These are phyloP conservation scores for Temnothorax nylanderi DNA, from an alignment of 1,140 invertebrate genomes.

Conservation along the genomic window DNA sequence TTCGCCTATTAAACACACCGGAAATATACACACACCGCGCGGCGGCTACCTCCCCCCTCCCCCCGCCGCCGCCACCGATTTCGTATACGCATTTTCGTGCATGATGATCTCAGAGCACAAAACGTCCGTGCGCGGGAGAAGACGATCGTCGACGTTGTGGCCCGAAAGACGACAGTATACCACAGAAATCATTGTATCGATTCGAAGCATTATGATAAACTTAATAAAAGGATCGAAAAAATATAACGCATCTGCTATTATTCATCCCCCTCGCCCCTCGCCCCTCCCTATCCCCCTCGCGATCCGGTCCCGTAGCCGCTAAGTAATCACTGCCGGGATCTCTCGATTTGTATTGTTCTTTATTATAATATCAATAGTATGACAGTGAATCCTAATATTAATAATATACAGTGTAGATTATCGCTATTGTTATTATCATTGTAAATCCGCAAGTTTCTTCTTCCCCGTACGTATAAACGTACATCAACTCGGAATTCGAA, in stretches of 20 bases:
- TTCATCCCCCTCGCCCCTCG: background rate
- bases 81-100: slow-evolving; percentile 35
- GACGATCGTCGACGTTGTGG: slow-evolving; percentile 76
- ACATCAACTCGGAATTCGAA: slow-evolving; percentile 71
- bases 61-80: slow-evolving; percentile 37
- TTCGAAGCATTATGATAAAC: slow-evolving; percentile 85
- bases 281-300: too few relatives aligned
- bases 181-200: slow-evolving; percentile 85
- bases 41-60: background rate
- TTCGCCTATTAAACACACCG: slow-evolving; percentile 20
- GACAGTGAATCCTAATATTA: slow-evolving; percentile 71
- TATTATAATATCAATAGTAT: slow-evolving; percentile 72
- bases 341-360: slow-evolving; percentile 60
- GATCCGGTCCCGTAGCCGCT: background rate
- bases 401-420: slow-evolving; percentile 78
- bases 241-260: background rate
- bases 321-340: background rate
- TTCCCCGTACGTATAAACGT: slow-evolving; percentile 74
- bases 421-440: slow-evolving; percentile 61
- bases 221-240: slow-evolving; percentile 85
- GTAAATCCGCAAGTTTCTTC: slow-evolving; percentile 69
- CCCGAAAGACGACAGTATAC: slow-evolving; percentile 82
- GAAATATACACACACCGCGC: slow-evolving; percentile 21
- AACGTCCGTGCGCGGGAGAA: slow-evolving; percentile 26
- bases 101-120: slow-evolving; percentile 53